Evolutionary conservation across 2,888 invertebrate genomes (phyloP).

Genomic region (Cylindroiulus punctatus): DNA sequence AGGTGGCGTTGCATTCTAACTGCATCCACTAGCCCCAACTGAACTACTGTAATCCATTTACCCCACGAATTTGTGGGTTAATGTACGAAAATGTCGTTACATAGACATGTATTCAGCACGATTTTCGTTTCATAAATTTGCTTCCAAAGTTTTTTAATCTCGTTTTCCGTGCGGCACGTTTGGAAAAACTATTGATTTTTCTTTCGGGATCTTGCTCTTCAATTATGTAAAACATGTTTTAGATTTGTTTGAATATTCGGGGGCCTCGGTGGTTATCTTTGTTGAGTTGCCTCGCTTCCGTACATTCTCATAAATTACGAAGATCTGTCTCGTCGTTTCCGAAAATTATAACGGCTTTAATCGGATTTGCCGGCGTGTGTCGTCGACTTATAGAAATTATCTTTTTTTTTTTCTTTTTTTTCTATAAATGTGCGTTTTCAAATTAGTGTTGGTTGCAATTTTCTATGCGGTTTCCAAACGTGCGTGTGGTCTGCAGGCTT

Average conservation of each 20-base stretch:
- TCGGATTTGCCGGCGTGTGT: neutral
- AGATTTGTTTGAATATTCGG: neutral
- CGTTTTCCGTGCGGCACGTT: neutral
- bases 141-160: neutral
- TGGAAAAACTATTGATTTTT: neutral
- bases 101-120: neutral
- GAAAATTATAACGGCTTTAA: neutral
- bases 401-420: neutral
- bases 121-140: no score
- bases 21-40: neutral
- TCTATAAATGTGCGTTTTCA: neutral
- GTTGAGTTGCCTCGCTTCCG: neutral
- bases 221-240: constrained; percentile 9
- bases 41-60: neutral
- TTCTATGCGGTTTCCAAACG: no score
- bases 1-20: no score
- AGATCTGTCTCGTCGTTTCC: neutral
- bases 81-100: neutral
- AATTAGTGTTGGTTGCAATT: no score
- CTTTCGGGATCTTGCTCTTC: neutral
- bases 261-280: neutral
- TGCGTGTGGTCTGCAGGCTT: no score
- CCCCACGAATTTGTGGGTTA: neutral
- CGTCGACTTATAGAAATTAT: neutral
- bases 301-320: neutral